Evolutionary conservation across 2,113 vertebrate species (phyloP), one percentile per base, ranked within the genome.

Genomic region (Myrmecophaga tridactyla): DNA sequence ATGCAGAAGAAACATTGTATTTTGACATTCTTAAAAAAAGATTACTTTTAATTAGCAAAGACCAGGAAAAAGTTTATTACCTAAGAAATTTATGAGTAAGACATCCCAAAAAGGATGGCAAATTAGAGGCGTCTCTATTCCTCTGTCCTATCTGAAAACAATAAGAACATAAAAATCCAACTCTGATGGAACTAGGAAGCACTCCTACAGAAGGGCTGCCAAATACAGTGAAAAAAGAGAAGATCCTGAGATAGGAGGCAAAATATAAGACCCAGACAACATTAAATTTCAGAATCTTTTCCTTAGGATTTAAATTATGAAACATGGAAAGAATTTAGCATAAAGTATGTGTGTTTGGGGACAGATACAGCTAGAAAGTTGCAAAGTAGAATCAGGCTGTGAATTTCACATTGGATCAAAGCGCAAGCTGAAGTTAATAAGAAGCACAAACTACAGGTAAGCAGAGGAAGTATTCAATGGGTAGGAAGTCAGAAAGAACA

Each of bases 41-140:
- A 89, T 41, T 43, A 77, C 83, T 82, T 89, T 95, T 93, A 85
- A 70, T 81, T 82, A 86, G 76, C 21, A 58, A 8, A 58, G 77
- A 86, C n/a, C 9, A 95, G 18, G 10, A 31, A 89, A 92, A 94
- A 36, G 23, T 41, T 15, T n/a, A 51, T 62, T 41, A 82, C 10
- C 85, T 58, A 21, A 70, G 84, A 82, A 53, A 81, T 14, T 70
- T 2, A 25, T 18, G 48, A 58, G 36, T 39, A 86, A 94, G 67
- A 69, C 21, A 77, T 9, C 15, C 34, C 58, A 63, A 39, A 87
- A 69, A 88, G 73, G 62, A 91, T 1, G 67, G 14, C 5, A 41
- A 56, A 91, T 34, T 56, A 80, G 73, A 90, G 31, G 25, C 46
- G 41, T 41, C 31, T 85, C 10, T 14, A 36, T 69, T 14, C 21